phyloP scores from a whole-genome alignment of 2,797 vertebrate species.

The Schizothorax lantsangensis region DNA sequence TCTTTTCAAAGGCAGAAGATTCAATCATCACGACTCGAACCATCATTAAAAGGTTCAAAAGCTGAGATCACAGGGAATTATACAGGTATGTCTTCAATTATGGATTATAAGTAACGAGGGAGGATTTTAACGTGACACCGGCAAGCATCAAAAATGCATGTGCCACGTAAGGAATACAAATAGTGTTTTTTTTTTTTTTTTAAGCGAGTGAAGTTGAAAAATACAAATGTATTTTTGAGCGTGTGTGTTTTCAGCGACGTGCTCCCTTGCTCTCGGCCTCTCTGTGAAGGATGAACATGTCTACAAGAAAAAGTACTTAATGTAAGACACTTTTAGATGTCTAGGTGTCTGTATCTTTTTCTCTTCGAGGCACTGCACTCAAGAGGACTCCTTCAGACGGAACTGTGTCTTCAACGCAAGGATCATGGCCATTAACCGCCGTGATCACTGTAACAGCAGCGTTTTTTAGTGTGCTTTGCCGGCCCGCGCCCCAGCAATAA shows the following conservation, averaged over 20 bases:
- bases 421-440: background rate
- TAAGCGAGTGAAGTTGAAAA: conserved; percentile 43
- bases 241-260: conserved; percentile 29
- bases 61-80: conserved; percentile 53
- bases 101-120: conserved; percentile 63
- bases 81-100: conserved; percentile 63
- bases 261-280: conserved; percentile 7
- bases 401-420: conserved; percentile 34
- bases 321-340: conserved; percentile 18
- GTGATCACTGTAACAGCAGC: conserved; percentile 42
- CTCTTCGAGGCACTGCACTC: conserved; percentile 34
- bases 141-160: conserved; percentile 63
- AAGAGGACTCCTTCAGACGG: conserved; percentile 18
- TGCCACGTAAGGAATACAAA: conserved; percentile 56
- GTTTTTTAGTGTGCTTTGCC: conserved; percentile 12
- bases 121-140: conserved; percentile 58
- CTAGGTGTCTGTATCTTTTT: conserved; percentile 15
- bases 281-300: conserved; percentile 28
- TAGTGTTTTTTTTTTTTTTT: conserved; percentile 21
- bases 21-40: background rate
- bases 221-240: conserved; percentile 39
- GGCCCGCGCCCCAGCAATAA: conserved; percentile 4
- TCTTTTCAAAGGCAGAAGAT: conserved; percentile 45
- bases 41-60: conserved; percentile 39
- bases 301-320: conserved; percentile 37